Conservation (phyloP, 2,888 invertebrate genomes). For the Myopa tessellatipennis region DNA sequence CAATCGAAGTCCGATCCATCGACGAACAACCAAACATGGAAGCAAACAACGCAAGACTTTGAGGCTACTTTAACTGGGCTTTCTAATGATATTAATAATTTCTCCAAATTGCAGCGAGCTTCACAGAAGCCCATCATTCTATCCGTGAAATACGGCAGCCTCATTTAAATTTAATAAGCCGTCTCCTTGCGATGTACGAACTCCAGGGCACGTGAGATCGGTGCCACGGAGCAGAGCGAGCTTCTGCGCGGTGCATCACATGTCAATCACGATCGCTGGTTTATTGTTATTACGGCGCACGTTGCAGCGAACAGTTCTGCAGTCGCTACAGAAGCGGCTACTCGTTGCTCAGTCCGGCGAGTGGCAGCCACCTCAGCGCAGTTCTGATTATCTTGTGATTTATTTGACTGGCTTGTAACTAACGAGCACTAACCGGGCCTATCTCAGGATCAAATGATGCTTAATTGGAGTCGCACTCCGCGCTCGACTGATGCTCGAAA, state of each 20-base stretch:
- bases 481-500: background rate
- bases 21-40: too few species aligned
- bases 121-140: background rate
- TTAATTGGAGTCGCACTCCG: slow-evolving; percentile 16
- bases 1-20: too few species aligned
- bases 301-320: slow-evolving; percentile 15
- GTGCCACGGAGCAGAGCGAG: background rate
- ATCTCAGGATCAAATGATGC: slow-evolving; percentile 27
- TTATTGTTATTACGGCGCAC: slow-evolving; percentile 50
- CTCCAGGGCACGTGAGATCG: background rate
- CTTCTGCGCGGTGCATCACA: slow-evolving; percentile 42
- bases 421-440: slow-evolving; percentile 45
- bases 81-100: slow-evolving; percentile 30
- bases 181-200: background rate
- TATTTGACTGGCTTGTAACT: slow-evolving; percentile 51
- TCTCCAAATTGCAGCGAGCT: slow-evolving; percentile 7
- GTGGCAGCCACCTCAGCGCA: slow-evolving; percentile 22
- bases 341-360: slow-evolving; percentile 15
- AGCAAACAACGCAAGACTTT: too few species aligned
- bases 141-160: slow-evolving; percentile 12
- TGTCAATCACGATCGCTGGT: slow-evolving; percentile 53
- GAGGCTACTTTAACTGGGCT: background rate
- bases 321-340: background rate
- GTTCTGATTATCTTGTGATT: slow-evolving; percentile 54
- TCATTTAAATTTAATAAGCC: slow-evolving; percentile 24